Evolutionary conservation across 2,797 vertebrate genomes (phyloP).

Genomic region (Meda fulgida): DNA sequence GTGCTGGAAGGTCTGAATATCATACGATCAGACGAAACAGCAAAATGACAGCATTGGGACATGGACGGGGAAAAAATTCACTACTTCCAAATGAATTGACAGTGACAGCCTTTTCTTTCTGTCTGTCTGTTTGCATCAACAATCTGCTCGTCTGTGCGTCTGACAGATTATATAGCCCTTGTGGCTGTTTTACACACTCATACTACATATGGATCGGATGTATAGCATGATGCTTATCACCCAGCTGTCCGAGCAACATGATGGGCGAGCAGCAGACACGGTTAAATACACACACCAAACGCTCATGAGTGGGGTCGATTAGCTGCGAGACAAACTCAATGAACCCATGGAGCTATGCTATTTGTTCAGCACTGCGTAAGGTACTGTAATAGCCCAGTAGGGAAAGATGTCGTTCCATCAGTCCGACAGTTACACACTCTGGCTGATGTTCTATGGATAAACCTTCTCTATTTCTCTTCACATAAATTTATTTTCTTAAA

Average conservation of each 20-base stretch:
- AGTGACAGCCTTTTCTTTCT: constrained; percentile 30
- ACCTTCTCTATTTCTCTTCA: not conserved
- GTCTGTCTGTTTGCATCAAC: constrained; percentile 19
- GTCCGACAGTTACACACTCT: not conserved
- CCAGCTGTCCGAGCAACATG: constrained; percentile 9
- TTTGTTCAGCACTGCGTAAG: constrained; percentile 37
- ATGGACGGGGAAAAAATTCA: not conserved
- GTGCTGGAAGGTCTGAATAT: constrained; percentile 21
- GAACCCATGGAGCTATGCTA: constrained; percentile 39
- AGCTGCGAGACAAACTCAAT: constrained; percentile 37
- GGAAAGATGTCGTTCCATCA: constrained; percentile 19
- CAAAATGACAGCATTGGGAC: not conserved
- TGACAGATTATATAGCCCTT: constrained; percentile 30
- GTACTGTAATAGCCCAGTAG: constrained; percentile 26
- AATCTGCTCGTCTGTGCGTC: not conserved
- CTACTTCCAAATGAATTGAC: constrained; percentile 20
- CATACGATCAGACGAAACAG: not conserved
- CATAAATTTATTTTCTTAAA: not conserved
- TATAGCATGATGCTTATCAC: constrained; percentile 25
- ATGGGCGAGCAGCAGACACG: not conserved
- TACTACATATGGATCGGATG: constrained; percentile 14
- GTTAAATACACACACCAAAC: constrained; percentile 10
- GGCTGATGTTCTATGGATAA: not conserved
- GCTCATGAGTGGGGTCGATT: constrained; percentile 16
- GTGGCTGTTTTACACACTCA: constrained; percentile 2